Conservation (phyloP, 1,140 invertebrate species). For the Bombus breviceps region DNA sequence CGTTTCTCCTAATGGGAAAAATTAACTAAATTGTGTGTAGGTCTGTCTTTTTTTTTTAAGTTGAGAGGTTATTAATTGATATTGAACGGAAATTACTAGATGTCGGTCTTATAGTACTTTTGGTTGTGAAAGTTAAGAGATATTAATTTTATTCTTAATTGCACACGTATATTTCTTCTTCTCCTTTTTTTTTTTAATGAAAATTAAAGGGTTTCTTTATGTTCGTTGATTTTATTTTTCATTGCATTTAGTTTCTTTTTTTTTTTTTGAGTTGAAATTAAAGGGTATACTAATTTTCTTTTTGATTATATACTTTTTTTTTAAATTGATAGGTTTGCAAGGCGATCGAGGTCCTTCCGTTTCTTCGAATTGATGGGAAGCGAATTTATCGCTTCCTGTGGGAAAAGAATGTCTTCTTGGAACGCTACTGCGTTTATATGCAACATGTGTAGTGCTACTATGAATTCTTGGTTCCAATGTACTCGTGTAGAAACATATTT, state of each 20-base stretch:
- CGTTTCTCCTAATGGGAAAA: background rate
- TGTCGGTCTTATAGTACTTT: background rate
- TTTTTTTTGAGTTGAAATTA: background rate
- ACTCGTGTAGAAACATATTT: background rate
- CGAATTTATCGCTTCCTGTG: constrained; percentile 37
- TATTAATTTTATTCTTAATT: background rate
- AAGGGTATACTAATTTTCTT: background rate
- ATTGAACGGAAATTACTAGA: background rate
- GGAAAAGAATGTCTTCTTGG: constrained; percentile 23
- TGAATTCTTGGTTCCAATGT: background rate
- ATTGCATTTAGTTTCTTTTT: background rate
- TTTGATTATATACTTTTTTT: background rate
- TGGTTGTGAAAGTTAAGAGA: background rate
- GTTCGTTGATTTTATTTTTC: background rate
- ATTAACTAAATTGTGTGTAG: background rate
- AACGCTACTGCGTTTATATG: constrained; percentile 14
- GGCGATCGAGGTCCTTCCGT: background rate
- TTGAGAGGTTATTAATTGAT: background rate
- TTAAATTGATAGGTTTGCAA: background rate
- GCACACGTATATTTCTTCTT: background rate
- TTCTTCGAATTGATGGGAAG: constrained; percentile 14
- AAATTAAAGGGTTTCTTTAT: background rate
- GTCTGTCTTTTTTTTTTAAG: background rate
- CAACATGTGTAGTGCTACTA: background rate
- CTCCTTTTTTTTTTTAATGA: background rate